A percentile compares a stretch with the other conserved stretches of the same genome.
These are phyloP conservation scores for Aricia agestis DNA, from an alignment of 1,140 invertebrate species.

Conservation along the genomic window DNA sequence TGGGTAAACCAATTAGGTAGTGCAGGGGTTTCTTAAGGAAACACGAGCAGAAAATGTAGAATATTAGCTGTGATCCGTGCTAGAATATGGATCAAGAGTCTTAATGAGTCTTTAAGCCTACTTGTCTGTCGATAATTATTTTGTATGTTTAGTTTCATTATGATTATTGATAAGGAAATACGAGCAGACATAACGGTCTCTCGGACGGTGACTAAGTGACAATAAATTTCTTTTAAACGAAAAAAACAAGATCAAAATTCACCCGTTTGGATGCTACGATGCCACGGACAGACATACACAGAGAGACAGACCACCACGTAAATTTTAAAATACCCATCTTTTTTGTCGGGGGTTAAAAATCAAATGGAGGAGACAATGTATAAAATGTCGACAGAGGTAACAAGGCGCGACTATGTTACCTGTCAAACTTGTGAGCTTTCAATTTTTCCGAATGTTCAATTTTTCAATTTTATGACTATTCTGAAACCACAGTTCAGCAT, in stretches of 20 bases:
- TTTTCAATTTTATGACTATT: conserved; percentile 1
- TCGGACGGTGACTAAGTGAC: no score
- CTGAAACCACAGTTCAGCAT: not conserved
- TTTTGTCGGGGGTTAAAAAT: no score
- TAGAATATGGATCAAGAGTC: not conserved
- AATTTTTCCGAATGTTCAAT: conserved; percentile 7
- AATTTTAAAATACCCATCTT: no score
- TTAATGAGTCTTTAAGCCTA: not conserved
- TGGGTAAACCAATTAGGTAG: not conserved
- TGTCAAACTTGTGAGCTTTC: conserved; percentile 4
- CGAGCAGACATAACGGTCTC: no score
- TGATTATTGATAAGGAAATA: no score
- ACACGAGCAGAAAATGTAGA: not conserved
- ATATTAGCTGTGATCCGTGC: not conserved
- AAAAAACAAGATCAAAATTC: no score
- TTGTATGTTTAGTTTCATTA: not conserved
- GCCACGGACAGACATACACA: no score
- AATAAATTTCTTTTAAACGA: no score
- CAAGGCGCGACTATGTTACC: not conserved
- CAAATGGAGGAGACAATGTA: no score
- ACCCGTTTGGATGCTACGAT: no score
- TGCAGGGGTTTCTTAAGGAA: not conserved
- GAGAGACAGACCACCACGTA: no score
- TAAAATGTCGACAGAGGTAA: not conserved
- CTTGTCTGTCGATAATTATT: no score